A percentile compares a stretch with the other conserved stretches of the same genome.
Evolutionary conservation across 2,888 invertebrate genomes (phyloP).

Genomic region (Drosophila borealis): DNA sequence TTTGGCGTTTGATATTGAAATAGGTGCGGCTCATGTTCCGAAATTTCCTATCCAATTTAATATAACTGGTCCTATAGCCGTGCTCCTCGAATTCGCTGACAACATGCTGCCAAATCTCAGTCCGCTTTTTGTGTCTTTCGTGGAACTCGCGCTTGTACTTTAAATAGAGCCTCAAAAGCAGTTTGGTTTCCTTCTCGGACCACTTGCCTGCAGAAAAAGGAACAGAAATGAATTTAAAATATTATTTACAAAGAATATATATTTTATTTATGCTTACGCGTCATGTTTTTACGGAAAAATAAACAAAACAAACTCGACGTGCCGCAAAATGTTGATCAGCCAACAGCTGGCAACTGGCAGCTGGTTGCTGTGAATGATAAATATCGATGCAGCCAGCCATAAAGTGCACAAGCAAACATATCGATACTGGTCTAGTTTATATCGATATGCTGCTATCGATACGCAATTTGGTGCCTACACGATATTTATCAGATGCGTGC

Average conservation of each 20-base stretch:
- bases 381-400: constrained; percentile 8
- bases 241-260: neutral
- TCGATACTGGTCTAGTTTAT: neutral
- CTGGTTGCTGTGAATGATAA: neutral
- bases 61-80: constrained; percentile 18
- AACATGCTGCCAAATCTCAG: constrained; percentile 18
- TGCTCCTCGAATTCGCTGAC: constrained; percentile 7
- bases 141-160: constrained; percentile 25
- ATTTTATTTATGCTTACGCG: constrained; percentile 10
- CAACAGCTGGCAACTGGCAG: constrained; percentile 8
- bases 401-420: neutral
- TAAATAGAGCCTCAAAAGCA: constrained; percentile 26
- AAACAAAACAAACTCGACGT: neutral
- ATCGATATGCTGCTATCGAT: constrained; percentile 1
- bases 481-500: too few species aligned
- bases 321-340: neutral
- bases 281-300: neutral
- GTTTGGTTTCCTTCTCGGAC: constrained; percentile 8
- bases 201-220: constrained; percentile 14
- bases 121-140: constrained; percentile 1
- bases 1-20: constrained; percentile 17
- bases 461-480: neutral
- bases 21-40: constrained; percentile 42
- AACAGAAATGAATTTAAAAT: neutral
- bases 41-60: constrained; percentile 34